Evolutionary conservation across 2,888 invertebrate species (phyloP), one percentile per base, ranked within the genome.

Genomic region (Pycnomerus fuliginosus): DNA sequence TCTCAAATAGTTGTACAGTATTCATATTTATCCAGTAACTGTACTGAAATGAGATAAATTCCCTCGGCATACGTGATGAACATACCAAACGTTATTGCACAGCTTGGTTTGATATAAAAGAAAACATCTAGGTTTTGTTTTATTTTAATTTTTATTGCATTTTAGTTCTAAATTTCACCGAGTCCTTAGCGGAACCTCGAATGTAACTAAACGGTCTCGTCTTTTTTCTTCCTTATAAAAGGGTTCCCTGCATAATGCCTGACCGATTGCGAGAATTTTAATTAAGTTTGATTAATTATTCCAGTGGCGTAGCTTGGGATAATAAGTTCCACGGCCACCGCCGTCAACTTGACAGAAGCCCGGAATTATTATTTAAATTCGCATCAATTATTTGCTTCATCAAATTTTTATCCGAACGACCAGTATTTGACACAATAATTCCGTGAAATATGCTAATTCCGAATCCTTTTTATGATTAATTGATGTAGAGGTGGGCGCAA

Each of bases 41-140:
- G 42, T 24, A 42, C 42, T 17, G 33, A 47, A 47, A 42, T 47
- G 42, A 42, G 41, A 47, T 42, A 47, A 47, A 47, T 47, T 36
- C 42, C 22, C 41, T 12, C 11, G 24, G 27, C 27, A 42, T 37
- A 47, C 42, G 46, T 47, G 46, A 42, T 36, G 22, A 27, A 37
- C 41, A 47, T 47, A 33, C 17, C 37, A 39, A 34, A 20, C 36
- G 41, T 31, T 31, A 45, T 40, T 45, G 40, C 40, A 41, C 34
- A 45, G 38, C 34, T 29, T 35, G 29, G 27, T 40, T 40, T 40
- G 30, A 22, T 35, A 40, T 30, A 30, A 41, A 30, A 34, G 39
- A 23, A 34, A 24, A 34, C 38, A 43, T 36, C 28, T 15, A 34
- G 20, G 8, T 4, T 20, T 20, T 20, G 20, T 20, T 4, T 20